A percentile compares a stretch with the other conserved stretches of the same genome.
Evolutionary conservation across 2,888 invertebrate genomes (phyloP).

Genomic region (Acleris sparsana): DNA sequence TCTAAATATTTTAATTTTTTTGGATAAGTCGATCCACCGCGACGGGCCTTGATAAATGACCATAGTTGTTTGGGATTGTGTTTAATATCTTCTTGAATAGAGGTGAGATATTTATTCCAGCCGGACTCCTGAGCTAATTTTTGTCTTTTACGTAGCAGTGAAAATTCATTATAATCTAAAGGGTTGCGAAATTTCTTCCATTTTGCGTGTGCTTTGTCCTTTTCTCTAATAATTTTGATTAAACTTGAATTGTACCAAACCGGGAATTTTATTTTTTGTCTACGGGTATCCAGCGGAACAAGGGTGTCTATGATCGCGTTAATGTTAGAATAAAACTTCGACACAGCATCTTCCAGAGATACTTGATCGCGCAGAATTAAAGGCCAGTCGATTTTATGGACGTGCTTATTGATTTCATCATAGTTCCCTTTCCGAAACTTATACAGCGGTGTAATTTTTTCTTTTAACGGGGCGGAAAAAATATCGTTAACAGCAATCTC

Average conservation of each 20-base stretch:
- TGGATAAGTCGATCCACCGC: background rate
- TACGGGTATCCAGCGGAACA: background rate
- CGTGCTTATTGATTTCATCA: no score
- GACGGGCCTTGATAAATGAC: background rate
- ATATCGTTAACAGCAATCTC: background rate
- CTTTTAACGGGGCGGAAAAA: background rate
- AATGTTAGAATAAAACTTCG: background rate
- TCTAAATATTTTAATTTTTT: background rate
- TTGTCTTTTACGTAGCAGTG: background rate
- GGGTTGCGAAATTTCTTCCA: conserved; percentile 5
- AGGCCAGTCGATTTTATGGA: no score
- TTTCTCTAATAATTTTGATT: background rate
- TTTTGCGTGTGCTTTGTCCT: background rate
- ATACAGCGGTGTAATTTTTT: no score
- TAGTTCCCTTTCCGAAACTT: no score
- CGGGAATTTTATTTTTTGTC: background rate
- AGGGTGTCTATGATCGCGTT: background rate
- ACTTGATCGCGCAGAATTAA: no score
- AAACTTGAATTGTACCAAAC: background rate
- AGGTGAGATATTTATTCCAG: background rate
- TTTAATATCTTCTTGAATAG: background rate
- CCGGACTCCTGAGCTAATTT: background rate
- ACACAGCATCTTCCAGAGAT: background rate
- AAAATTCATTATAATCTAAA: conserved; percentile 3
- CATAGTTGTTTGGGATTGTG: background rate